Percentiles rank a stretch among this genome's conserved stretches.
phyloP scores from a whole-genome alignment of 1,140 invertebrate genomes.

The Homarus americanus region DNA sequence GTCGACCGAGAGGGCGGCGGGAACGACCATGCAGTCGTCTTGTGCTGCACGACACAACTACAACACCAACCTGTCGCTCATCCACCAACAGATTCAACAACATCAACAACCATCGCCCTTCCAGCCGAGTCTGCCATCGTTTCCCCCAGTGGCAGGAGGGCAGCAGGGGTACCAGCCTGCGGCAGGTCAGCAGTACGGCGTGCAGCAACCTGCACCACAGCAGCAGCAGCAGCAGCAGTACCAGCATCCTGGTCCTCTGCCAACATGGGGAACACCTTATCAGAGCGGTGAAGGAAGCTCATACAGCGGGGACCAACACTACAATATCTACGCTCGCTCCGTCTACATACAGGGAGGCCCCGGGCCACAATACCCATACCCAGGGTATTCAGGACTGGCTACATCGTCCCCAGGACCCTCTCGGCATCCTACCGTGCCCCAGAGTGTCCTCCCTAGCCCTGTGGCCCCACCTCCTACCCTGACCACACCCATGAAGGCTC shows the following conservation, averaged over 20 bases:
- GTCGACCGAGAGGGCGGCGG: neutral
- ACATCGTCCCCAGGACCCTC: neutral
- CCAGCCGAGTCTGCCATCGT: slow-evolving; percentile 11
- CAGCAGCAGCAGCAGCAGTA: slow-evolving; percentile 1
- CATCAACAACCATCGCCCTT: slow-evolving; percentile 12
- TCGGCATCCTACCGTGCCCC: neutral
- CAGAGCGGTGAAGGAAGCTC: slow-evolving; percentile 6
- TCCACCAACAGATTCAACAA: slow-evolving; percentile 22
- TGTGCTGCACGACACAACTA: slow-evolving; percentile 17
- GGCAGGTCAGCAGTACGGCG: slow-evolving; percentile 3
- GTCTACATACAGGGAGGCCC: slow-evolving; percentile 54
- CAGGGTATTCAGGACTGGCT: neutral
- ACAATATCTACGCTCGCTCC: slow-evolving; percentile 55
- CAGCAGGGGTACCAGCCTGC: slow-evolving; percentile 17
- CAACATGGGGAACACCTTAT: slow-evolving; percentile 19
- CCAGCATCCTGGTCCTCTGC: slow-evolving; percentile 14
- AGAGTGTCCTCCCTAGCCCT: neutral
- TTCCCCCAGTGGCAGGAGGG: neutral
- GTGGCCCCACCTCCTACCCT: slow-evolving; percentile 28
- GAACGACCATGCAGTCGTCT: neutral
- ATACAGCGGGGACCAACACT: slow-evolving; percentile 45
- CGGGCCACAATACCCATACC: slow-evolving; percentile 8
- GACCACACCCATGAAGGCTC: slow-evolving; percentile 54
- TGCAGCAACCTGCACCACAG: neutral
- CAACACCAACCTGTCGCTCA: slow-evolving; percentile 36